Base-by-base conservation (phyloP, 2,888 invertebrate species). In the Laothoe populi region DNA sequence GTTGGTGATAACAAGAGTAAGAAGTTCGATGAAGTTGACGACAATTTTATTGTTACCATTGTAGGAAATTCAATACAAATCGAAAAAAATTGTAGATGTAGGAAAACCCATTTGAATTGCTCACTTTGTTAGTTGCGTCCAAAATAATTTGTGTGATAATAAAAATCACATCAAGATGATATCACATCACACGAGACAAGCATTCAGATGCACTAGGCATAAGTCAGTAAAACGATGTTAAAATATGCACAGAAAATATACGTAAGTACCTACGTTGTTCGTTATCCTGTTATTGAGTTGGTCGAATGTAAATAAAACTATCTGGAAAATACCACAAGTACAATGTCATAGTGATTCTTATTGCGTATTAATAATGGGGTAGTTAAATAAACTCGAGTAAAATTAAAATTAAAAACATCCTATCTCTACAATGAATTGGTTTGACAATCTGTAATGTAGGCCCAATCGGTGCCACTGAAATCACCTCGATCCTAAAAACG, bases 121-220 rank as follows among this genome's bases (percentile, higher is more conserved):
- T 53, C 53, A 53, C 19, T 53, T 53, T 19, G 31, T 53, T 53
- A 19, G 53, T 53, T 53, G 35, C 53, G 53, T 53, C 53, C 53
- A 53, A 53, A 31, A 35, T 49, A 16, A 49, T 16, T 35, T 19
- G 31, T 53, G 35, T 35, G 31, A 53, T 53, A 53, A 35, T 53
- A 35, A 53, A 13, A 35, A 19, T 35, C 38, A 38, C 38, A 38
- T 38, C 13, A 38, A 38, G 11, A 21, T 31, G n/a, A n/a, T n/a
- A n/a, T n/a, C n/a, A n/a, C n/a, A n/a, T n/a, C n/a, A n/a, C n/a
- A 4, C 16, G 11, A 19, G 19, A 53, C 11, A 53, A 19, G 31
- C 26, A 8, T 53, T 35, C 35, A 19, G 31, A 53, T 31, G 53
- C 53, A 35, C 31, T 53, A 35, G 35, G 35, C 16, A 11, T 53